phyloP scores from a whole-genome alignment of 2,113 vertebrate species.

The Halcyon malimbica region DNA sequence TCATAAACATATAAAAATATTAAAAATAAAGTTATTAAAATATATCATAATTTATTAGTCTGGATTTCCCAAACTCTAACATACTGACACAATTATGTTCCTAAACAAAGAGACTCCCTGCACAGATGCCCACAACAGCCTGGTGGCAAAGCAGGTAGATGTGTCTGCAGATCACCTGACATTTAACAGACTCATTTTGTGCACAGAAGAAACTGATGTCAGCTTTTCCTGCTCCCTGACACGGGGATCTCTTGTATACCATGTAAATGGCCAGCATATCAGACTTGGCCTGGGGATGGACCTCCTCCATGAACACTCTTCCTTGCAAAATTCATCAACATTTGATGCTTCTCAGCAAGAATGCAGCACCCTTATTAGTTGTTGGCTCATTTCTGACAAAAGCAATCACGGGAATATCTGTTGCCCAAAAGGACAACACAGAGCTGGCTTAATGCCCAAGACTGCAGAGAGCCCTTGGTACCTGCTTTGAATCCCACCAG shows the following conservation, averaged over 20 bases:
- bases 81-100: not conserved
- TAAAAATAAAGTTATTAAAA: not conserved
- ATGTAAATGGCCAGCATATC: not conserved
- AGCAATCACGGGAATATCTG: accelerated
- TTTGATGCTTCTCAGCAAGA: not conserved
- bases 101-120: not conserved
- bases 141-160: not conserved
- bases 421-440: not conserved
- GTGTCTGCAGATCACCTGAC: not conserved
- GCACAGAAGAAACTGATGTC: not conserved
- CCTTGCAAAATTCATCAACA: not conserved
- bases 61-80: not conserved
- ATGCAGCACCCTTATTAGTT: not conserved
- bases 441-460: not conserved
- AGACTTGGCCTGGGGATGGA: not conserved
- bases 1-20: not conserved
- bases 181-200: accelerated
- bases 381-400: not conserved
- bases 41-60: not conserved
- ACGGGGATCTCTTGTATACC: not conserved
- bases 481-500: no score
- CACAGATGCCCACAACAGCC: not conserved
- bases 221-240: not conserved
- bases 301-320: not conserved
- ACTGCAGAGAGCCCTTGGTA: not conserved